Evolutionary conservation across 1,140 invertebrate species (phyloP).

Genomic region (Drosophila insularis): DNA sequence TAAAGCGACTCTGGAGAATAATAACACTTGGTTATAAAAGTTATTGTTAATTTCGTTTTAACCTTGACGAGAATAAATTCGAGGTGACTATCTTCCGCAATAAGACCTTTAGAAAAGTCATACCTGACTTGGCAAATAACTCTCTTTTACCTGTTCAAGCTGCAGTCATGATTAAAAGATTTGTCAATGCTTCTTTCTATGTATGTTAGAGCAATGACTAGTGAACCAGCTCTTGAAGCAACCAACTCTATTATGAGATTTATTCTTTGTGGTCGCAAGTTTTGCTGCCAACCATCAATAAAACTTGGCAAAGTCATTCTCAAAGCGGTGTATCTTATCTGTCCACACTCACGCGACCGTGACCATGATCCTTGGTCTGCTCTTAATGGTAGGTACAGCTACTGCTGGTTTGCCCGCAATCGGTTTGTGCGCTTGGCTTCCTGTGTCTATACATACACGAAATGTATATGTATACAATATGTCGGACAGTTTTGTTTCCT

Average conservation of each 20-base stretch:
- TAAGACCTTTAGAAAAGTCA: too few relatives aligned
- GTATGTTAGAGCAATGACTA: background rate
- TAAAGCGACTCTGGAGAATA: too few relatives aligned
- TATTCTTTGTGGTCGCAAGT: constrained; percentile 37
- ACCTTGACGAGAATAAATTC: too few relatives aligned
- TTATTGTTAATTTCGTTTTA: too few relatives aligned
- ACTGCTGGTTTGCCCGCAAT: background rate
- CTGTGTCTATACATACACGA: constrained; percentile 16
- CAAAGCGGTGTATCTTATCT: constrained; percentile 53
- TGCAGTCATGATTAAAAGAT: too few relatives aligned
- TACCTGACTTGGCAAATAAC: too few relatives aligned
- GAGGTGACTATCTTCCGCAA: too few relatives aligned
- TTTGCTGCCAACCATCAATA: constrained; percentile 60
- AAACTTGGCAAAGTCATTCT: constrained; percentile 42
- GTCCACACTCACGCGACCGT: constrained; percentile 31
- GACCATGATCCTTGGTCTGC: constrained; percentile 53
- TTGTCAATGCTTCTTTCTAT: too few relatives aligned
- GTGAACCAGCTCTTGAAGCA: background rate
- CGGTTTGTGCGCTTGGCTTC: constrained; percentile 18
- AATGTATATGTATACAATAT: constrained; percentile 15
- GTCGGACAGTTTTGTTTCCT: constrained; percentile 53
- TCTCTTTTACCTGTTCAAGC: too few relatives aligned
- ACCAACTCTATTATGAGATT: constrained; percentile 8
- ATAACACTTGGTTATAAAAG: too few relatives aligned
- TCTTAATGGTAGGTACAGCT: constrained; percentile 38